Conservation (phyloP, 1,140 invertebrate genomes). For the Macrobrachium rosenbergii region DNA sequence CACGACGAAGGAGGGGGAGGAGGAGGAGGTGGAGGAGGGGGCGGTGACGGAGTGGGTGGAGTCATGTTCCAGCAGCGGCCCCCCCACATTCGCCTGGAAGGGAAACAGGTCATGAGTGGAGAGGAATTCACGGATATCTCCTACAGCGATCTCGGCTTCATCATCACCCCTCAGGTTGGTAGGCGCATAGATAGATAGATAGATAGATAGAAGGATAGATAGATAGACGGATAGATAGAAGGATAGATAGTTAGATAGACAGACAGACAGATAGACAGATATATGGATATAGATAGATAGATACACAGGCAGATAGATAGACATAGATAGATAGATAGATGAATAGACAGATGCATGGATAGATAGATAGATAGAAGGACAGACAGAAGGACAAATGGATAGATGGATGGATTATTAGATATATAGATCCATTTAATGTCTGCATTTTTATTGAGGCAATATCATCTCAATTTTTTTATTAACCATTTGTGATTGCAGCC, state of each 20-base stretch:
- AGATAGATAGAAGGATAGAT: no score
- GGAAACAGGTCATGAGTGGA: not conserved
- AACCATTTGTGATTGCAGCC: no score
- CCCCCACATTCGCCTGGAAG: constrained; percentile 45
- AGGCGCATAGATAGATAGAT: not conserved
- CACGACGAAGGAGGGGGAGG: not conserved
- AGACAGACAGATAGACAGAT: not conserved
- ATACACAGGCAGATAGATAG: no score
- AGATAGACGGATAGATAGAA: not conserved
- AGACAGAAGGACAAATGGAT: no score
- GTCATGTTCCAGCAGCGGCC: constrained; percentile 42
- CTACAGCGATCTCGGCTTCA: constrained; percentile 49
- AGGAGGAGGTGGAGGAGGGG: not conserved
- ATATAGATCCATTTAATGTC: no score
- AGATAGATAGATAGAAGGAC: no score
- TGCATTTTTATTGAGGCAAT: no score
- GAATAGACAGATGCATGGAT: no score
- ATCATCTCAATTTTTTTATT: no score
- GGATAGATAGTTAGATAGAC: not conserved
- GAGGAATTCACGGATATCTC: constrained; percentile 54
- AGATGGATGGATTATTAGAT: not conserved
- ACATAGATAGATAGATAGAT: no score
- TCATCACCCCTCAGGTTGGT: constrained; percentile 45
- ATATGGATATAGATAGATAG: no score
- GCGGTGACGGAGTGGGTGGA: constrained; percentile 12